Conservation (phyloP, 2,113 vertebrate genomes). For the Lynx canadensis region DNA sequence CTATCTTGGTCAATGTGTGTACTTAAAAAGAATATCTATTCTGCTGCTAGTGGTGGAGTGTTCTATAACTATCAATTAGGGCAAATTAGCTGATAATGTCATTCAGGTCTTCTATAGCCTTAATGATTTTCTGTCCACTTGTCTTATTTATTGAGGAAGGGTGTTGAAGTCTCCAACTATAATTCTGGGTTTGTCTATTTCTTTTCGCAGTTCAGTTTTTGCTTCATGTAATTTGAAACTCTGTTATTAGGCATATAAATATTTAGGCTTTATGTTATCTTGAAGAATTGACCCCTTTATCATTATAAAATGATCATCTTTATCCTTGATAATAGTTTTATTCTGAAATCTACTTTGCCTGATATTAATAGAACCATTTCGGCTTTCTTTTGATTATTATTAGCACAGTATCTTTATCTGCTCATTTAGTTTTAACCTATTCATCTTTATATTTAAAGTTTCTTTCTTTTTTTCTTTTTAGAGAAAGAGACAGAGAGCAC, state of each 20-base stretch:
- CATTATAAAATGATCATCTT: not conserved
- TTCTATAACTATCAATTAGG: not conserved
- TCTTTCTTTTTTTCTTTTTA: not conserved
- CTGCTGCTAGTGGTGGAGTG: not conserved
- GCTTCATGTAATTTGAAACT: conserved; percentile 8
- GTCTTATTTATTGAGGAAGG: not conserved
- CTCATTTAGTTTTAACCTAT: not conserved
- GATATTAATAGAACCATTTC: not conserved
- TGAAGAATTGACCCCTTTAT: not conserved
- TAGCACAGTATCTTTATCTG: not conserved
- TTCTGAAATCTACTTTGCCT: conserved; percentile 1
- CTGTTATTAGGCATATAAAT: conserved; percentile 12
- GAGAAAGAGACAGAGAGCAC: too few relatives aligned
- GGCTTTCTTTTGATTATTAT: not conserved
- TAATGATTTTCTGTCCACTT: not conserved
- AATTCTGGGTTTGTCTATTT: not conserved
- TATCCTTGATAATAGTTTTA: not conserved
- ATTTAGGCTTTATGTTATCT: not conserved
- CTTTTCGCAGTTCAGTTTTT: not conserved
- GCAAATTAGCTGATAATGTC: not conserved
- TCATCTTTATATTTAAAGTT: not conserved
- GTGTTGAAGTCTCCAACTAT: not conserved
- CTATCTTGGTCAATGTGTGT: not conserved
- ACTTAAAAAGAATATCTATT: not conserved
- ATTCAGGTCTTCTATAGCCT: not conserved